Evolutionary conservation across 2,113 vertebrate genomes (phyloP).

Genomic region (Anthoscopus minutus): DNA sequence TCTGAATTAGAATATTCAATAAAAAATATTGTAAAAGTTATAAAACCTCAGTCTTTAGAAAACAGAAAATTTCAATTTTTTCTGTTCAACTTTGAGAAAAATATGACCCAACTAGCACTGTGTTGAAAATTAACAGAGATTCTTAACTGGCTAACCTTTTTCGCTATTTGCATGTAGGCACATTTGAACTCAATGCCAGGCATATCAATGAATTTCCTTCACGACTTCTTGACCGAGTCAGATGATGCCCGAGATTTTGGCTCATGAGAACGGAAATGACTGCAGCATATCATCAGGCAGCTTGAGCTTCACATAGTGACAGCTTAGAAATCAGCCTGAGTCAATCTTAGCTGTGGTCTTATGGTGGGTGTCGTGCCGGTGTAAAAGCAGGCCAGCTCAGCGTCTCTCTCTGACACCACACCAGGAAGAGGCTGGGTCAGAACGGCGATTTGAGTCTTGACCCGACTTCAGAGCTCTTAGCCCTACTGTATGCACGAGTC

Average conservation of each 20-base stretch:
- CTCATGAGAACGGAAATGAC: not conserved
- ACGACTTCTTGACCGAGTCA: not conserved
- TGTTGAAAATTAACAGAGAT: not conserved
- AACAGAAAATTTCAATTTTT: not conserved
- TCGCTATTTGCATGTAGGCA: not conserved
- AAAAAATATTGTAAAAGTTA: not conserved
- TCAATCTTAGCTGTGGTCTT: not conserved
- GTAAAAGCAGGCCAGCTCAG: no score
- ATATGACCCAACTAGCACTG: not conserved
- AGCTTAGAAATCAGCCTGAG: not conserved
- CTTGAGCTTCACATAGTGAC: not conserved
- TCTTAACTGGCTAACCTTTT: not conserved
- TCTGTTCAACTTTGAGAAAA: not conserved
- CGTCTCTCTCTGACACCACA: no score
- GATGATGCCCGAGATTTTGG: not conserved
- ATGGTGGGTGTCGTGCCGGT: no score
- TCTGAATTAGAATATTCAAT: not conserved
- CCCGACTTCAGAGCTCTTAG: no score
- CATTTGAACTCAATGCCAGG: not conserved
- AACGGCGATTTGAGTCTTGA: no score
- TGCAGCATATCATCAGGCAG: not conserved
- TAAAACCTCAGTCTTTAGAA: not conserved
- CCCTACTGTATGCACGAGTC: no score
- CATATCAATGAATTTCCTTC: not conserved
- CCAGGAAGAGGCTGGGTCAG: no score